Conservation (phyloP, 2,888 invertebrate species). For the Parnassius mnemosyne region DNA sequence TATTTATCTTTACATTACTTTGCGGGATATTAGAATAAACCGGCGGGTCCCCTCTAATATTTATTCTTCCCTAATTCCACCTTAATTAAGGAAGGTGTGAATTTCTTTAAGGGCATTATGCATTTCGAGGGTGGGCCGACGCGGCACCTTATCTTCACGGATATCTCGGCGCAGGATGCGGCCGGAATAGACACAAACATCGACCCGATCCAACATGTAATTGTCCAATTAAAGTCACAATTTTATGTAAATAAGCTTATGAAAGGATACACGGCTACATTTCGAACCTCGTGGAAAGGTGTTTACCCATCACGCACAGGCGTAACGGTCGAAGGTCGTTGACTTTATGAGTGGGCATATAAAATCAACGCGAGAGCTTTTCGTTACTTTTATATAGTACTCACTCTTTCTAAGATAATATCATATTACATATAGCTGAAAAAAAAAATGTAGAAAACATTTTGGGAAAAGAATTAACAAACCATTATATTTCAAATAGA, state of each 20-base stretch:
- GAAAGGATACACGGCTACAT: constrained; percentile 26
- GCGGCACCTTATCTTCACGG: constrained; percentile 53
- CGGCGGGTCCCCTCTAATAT: constrained; percentile 56
- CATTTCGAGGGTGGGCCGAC: constrained; percentile 68
- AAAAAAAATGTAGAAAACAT: too few relatives aligned
- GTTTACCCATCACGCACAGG: constrained; percentile 30
- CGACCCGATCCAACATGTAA: constrained; percentile 64
- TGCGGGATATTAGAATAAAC: constrained; percentile 44
- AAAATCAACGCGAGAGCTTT: constrained; percentile 6
- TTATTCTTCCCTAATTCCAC: constrained; percentile 69
- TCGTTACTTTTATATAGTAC: background rate
- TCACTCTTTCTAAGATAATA: too few relatives aligned
- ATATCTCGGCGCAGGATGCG: constrained; percentile 69
- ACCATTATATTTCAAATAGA: too few relatives aligned
- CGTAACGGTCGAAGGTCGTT: constrained; percentile 22
- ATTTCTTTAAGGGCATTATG: constrained; percentile 65
- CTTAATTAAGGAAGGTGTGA: constrained; percentile 78
- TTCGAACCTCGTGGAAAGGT: constrained; percentile 37
- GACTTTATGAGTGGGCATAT: constrained; percentile 15
- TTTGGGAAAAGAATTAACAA: too few relatives aligned
- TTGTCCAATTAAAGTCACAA: constrained; percentile 75
- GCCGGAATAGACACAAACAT: constrained; percentile 58
- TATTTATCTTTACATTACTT: constrained; percentile 59
- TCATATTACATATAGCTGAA: too few relatives aligned
- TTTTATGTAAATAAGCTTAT: constrained; percentile 66